Evolutionary conservation across 2,797 vertebrate genomes (phyloP).

Genomic region (Cryptoblepharus egeriae): DNA sequence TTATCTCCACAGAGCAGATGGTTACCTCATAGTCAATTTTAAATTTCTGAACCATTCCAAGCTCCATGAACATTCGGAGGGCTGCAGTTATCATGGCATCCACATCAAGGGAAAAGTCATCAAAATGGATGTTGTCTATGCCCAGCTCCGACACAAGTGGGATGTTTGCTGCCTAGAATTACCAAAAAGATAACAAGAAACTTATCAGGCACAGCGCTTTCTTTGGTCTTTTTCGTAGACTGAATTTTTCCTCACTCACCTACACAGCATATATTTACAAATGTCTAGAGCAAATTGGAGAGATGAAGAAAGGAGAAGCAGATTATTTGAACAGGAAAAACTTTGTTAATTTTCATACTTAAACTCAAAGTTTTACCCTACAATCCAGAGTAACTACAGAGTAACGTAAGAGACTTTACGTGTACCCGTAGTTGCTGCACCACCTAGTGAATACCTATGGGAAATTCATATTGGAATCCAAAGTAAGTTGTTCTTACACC

Average conservation of each 20-base stretch:
- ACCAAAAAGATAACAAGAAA: constrained; percentile 66
- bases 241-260: constrained; percentile 50
- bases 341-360: constrained; percentile 16
- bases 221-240: constrained; percentile 48
- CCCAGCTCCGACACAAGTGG: constrained; percentile 95
- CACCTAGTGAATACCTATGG: no score
- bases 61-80: constrained; percentile 98
- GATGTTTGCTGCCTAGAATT: constrained; percentile 92
- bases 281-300: constrained; percentile 46
- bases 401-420: no score
- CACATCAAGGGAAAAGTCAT: constrained; percentile 96
- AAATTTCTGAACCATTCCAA: constrained; percentile 99
- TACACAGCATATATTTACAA: constrained; percentile 57
- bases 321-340: constrained; percentile 65
- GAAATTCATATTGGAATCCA: no score
- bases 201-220: constrained; percentile 69
- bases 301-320: constrained; percentile 26
- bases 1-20: constrained; percentile 52
- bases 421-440: no score
- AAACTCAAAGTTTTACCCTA: constrained; percentile 38
- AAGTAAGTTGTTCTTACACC: no score
- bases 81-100: constrained; percentile 98
- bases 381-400: no score
- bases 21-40: constrained; percentile 99
- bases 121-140: constrained; percentile 95